These are phyloP conservation scores for Ophion ellenae DNA, from an alignment of 2,888 invertebrate genomes.

Conservation along the genomic window DNA sequence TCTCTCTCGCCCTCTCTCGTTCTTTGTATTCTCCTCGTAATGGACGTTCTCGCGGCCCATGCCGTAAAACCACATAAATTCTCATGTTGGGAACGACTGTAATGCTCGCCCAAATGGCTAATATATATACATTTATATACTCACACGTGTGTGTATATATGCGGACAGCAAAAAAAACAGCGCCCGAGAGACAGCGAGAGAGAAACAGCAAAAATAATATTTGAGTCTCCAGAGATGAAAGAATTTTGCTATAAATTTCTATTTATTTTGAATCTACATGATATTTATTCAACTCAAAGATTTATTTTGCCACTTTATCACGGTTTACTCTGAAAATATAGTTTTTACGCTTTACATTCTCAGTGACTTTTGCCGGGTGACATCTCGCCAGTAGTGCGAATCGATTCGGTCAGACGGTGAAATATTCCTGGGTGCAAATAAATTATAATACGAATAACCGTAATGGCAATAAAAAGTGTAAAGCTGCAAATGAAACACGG, in stretches of 20 bases:
- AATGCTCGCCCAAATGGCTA: constrained; percentile 37
- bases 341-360: constrained; percentile 5
- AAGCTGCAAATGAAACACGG: no score
- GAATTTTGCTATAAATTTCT: constrained; percentile 10
- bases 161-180: background rate
- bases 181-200: background rate
- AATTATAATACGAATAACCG: no score
- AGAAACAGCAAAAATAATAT: background rate
- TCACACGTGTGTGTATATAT: background rate
- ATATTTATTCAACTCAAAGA: constrained; percentile 2
- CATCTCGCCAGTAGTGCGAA: constrained; percentile 20
- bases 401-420: background rate
- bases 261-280: background rate
- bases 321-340: constrained; percentile 14
- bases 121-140: constrained; percentile 9
- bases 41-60: constrained; percentile 48
- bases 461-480: no score
- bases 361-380: background rate
- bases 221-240: constrained; percentile 17
- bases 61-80: constrained; percentile 64
- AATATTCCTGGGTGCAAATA: no score
- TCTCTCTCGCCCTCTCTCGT: constrained; percentile 12
- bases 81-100: constrained; percentile 59
- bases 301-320: constrained; percentile 24
- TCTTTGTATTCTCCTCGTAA: constrained; percentile 41